Percentiles rank a stretch among this genome's conserved stretches.
These are phyloP conservation scores for Umimayanthus kanabou DNA, from an alignment of 92 coral and sea anemone species.

Conservation along the genomic window DNA sequence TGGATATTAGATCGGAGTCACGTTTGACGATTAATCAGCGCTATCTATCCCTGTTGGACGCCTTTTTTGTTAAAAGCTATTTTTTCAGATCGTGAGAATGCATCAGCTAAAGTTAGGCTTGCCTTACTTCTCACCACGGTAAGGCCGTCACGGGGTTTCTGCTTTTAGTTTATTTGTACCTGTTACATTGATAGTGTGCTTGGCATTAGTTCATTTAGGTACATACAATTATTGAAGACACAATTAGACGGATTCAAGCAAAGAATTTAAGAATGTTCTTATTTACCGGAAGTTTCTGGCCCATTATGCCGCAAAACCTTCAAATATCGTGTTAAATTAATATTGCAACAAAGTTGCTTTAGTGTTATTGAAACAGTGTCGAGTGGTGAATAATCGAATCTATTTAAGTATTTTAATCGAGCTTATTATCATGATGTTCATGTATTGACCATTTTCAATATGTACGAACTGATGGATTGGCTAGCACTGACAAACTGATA, in stretches of 20 bases:
- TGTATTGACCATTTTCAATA: background rate
- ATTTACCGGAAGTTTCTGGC: background rate
- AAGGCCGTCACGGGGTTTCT: conserved; percentile 6
- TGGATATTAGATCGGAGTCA: background rate
- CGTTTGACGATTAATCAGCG: background rate
- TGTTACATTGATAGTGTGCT: background rate
- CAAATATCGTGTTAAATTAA: background rate
- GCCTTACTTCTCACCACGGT: background rate
- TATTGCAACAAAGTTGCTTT: background rate
- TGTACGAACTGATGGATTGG: background rate
- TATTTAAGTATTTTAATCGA: background rate
- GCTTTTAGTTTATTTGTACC: background rate
- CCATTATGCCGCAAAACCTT: background rate
- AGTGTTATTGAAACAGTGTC: background rate
- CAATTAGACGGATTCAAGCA: background rate
- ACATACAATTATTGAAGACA: background rate
- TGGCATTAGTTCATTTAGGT: background rate
- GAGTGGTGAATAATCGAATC: conserved; percentile 11
- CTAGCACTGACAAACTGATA: background rate
- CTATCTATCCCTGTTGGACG: background rate
- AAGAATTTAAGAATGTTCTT: background rate
- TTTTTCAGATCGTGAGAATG: conserved; percentile 1
- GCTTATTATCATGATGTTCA: background rate
- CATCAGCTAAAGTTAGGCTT: background rate
- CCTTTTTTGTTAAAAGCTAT: background rate